Evolutionary conservation across 2,113 vertebrate genomes (phyloP).

Genomic region (Budorcas taxicolor): DNA sequence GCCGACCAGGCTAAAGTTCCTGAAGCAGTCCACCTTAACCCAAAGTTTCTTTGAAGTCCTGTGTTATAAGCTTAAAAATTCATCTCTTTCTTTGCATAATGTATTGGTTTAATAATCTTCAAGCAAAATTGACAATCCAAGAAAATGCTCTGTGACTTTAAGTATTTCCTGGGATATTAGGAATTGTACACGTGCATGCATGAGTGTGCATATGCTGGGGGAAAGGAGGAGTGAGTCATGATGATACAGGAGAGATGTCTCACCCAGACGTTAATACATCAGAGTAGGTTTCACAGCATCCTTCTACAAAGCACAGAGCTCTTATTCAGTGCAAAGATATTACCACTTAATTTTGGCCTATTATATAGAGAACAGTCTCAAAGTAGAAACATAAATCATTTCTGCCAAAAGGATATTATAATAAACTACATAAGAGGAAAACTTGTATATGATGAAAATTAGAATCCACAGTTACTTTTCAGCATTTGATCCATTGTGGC

Average conservation of each 20-base stretch:
- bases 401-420: background rate
- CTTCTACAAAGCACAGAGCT: background rate
- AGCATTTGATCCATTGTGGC: background rate
- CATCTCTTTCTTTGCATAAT: background rate
- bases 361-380: background rate
- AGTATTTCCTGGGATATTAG: background rate
- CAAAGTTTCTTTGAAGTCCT: background rate
- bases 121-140: background rate
- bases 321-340: background rate
- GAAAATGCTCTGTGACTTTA: background rate
- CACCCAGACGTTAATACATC: background rate
- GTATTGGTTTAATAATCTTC: conserved; percentile 2
- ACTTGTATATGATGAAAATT: background rate
- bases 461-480: background rate
- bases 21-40: background rate
- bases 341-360: background rate
- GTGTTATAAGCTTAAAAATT: background rate
- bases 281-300: background rate
- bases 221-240: fast-evolving
- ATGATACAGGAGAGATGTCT: background rate
- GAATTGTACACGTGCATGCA: background rate
- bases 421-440: background rate
- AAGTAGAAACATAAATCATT: background rate
- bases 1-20: background rate
- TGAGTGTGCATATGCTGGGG: too few species aligned